A percentile compares a stretch with the other conserved stretches of the same genome.
phyloP scores from a whole-genome alignment of 2,888 invertebrate genomes.

The Cylindroiulus punctatus region DNA sequence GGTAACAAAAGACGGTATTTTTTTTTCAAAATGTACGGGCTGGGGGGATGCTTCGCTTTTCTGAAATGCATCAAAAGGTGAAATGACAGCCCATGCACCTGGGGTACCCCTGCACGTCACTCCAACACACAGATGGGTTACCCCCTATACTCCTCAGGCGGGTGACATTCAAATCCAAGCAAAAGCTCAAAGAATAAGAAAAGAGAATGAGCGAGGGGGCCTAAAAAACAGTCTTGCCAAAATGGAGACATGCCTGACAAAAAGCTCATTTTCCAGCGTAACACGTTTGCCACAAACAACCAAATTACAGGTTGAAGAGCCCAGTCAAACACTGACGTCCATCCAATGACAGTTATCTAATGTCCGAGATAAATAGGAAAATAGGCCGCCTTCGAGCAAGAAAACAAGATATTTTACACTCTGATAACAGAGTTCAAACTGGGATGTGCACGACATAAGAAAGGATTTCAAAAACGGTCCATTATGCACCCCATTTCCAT shows the following conservation, averaged over 20 bases:
- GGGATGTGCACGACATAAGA: background rate
- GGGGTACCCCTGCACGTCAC: slow-evolving; percentile 48
- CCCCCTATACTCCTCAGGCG: slow-evolving; percentile 24
- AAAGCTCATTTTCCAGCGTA: slow-evolving; percentile 34
- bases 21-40: background rate
- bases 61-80: slow-evolving; percentile 36
- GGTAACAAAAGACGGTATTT: slow-evolving; percentile 47
- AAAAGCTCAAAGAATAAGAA: slow-evolving; percentile 9
- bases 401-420: slow-evolving; percentile 51
- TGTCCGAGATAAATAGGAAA: slow-evolving; percentile 32
- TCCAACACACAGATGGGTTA: slow-evolving; percentile 48
- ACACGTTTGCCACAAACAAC: slow-evolving; percentile 53
- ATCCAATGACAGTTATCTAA: slow-evolving; percentile 50
- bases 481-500: background rate
- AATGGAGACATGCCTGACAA: slow-evolving; percentile 51
- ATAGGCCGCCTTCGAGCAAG: slow-evolving; percentile 27
- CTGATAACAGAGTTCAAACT: slow-evolving; percentile 22
- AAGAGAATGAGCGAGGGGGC: slow-evolving; percentile 13
- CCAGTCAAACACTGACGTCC: slow-evolving; percentile 40
- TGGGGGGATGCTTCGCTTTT: background rate
- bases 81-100: slow-evolving; percentile 45
- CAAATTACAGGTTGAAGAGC: slow-evolving; percentile 53
- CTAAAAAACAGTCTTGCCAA: slow-evolving; percentile 46
- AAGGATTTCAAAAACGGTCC: background rate
- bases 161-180: slow-evolving; percentile 49